A percentile compares a stretch with the other conserved stretches of the same genome.
phyloP scores from a whole-genome alignment of 1,140 invertebrate species.

The Zaprionus lachaisei region DNA sequence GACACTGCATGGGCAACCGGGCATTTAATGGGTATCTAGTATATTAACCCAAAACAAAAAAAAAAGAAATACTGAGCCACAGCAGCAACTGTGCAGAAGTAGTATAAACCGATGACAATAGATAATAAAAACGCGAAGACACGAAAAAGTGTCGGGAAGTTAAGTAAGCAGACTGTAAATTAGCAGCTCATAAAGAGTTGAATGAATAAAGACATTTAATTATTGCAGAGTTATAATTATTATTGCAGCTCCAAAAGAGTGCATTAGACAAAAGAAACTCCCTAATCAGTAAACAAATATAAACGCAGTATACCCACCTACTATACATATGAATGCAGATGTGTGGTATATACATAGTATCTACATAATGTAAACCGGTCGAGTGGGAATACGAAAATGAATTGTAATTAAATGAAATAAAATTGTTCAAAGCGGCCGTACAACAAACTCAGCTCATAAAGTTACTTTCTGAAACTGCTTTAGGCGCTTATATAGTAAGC shows the following conservation, averaged over 20 bases:
- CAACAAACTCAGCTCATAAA: conserved; percentile 18
- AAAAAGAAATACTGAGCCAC: conserved; percentile 6
- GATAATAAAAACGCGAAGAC: conserved; percentile 44
- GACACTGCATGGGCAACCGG: conserved; percentile 49
- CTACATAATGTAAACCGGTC: conserved; percentile 64
- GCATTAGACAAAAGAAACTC: conserved; percentile 28
- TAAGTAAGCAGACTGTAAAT: conserved; percentile 40
- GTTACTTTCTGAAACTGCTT: conserved; percentile 8
- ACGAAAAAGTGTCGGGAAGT: conserved; percentile 34
- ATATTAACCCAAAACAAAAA: conserved; percentile 5
- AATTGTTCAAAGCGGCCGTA: conserved; percentile 30
- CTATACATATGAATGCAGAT: conserved; percentile 12
- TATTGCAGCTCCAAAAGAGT: conserved; percentile 2
- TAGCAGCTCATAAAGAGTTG: conserved; percentile 61
- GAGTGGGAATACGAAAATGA: conserved; percentile 23
- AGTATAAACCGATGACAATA: conserved; percentile 44
- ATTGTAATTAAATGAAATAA: conserved; percentile 60
- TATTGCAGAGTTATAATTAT: conserved; percentile 26
- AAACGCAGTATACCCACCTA: conserved; percentile 7
- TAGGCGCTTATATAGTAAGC: background rate
- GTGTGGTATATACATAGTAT: too few species aligned
- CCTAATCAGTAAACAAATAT: conserved; percentile 11
- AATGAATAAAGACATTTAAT: conserved; percentile 15
- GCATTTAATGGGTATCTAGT: conserved; percentile 28
- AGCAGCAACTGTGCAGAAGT: conserved; percentile 28